Conservation (phyloP, 92 coral and sea anemone genomes). For the Scolanthus callimorphus region DNA sequence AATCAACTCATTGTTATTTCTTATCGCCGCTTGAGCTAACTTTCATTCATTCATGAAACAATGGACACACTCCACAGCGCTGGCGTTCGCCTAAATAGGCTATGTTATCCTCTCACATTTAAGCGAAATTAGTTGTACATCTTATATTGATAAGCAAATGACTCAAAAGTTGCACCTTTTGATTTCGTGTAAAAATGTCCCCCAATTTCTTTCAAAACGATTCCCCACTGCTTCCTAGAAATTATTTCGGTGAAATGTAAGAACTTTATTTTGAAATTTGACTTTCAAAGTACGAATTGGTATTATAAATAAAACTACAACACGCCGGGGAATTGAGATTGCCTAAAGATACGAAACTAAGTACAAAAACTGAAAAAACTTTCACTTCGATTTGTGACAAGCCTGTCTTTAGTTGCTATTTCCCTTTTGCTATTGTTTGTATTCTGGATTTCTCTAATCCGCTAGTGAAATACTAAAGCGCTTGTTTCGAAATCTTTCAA, state of each 20-base stretch:
- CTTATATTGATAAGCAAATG: background rate
- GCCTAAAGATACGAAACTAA: conserved; percentile 36
- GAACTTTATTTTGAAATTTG: background rate
- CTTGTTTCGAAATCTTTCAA: conserved; percentile 1
- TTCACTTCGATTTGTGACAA: conserved; percentile 27
- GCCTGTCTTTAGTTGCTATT: background rate
- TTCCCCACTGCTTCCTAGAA: background rate
- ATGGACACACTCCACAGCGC: background rate
- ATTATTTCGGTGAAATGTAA: background rate
- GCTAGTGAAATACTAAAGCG: background rate
- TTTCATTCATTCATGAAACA: conserved; percentile 4
- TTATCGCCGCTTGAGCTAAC: conserved; percentile 26
- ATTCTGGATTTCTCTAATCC: background rate
- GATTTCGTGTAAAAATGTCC: background rate
- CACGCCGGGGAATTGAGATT: conserved; percentile 14
- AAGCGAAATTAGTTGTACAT: background rate
- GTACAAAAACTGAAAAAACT: conserved; percentile 35
- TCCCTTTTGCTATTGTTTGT: conserved; percentile 14
- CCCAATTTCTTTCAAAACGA: background rate
- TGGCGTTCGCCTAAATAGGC: background rate
- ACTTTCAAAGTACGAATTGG: background rate
- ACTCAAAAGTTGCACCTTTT: background rate
- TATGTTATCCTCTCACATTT: background rate
- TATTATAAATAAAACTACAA: background rate
- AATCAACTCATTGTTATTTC: conserved; percentile 18